Evolutionary conservation across 2,113 vertebrate species (phyloP), one percentile per base, ranked within the genome.

Genomic region (Poeciliopsis occidentalis): DNA sequence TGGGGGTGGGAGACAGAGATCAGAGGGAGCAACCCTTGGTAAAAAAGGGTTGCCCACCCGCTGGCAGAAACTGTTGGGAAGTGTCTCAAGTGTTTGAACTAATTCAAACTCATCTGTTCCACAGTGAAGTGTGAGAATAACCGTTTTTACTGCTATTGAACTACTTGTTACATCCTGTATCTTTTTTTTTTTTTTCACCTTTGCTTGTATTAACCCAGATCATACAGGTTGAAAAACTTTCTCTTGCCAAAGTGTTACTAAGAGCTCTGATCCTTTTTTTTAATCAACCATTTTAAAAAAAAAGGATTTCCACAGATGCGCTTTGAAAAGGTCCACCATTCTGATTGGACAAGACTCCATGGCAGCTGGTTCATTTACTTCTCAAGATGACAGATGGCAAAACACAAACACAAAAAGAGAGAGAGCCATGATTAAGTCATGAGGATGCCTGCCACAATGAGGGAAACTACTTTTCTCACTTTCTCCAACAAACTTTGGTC

Each of bases 361-460:
- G 93, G 92, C 94, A 94, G 94, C 94, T 94, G 94, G 90, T 92
- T 94, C 90, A 92, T 94, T 94, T 91, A 92, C 91, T 91, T 86
- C 91, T 93, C 92, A 93, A 93, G 89, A 93, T 94, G 94, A 93
- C 94, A 94, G 94, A 94, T 94, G 94, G 94, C 92, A 93, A 94
- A 93, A 93, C 89, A 93, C 90, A 93, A 94, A 94, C 92, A 94
- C 91, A 93, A 92, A 94, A 92, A 93, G 89, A 90, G 86, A 78
- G 83, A 79, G 83, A 89, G 88, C 90, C 92, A 89, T 92, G 90
- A 92, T 93, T 91, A 92, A 92, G 92, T 90, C 90, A 92, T 93
- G 92, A 91, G 89, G 89, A 87, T 73, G 87, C 81, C 87, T 91
- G 88, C 88, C 90, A 87, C 90, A 88, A 92, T 89, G 84, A 87